Evolutionary conservation across 2,797 vertebrate genomes (phyloP).

Genomic region (Pseudochaenichthys georgianus): DNA sequence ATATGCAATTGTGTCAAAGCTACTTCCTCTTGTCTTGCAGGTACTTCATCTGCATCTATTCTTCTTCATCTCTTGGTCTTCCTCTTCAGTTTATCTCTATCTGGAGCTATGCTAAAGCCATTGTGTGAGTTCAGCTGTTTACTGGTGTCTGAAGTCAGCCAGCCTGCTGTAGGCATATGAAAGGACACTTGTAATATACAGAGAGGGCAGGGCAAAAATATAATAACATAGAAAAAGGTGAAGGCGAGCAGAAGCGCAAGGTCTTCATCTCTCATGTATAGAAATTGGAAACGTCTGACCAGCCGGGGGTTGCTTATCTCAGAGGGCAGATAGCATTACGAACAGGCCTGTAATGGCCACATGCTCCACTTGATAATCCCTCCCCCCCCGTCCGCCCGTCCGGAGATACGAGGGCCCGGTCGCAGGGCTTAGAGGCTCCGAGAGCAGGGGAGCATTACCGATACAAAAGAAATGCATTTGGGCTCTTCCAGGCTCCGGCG

Average conservation of each 20-base stretch:
- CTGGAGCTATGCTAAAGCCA: constrained; percentile 1
- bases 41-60: constrained; percentile 40
- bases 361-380: constrained; percentile 85
- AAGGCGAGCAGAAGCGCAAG: constrained; percentile 65
- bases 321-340: constrained; percentile 82
- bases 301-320: constrained; percentile 79
- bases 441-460: constrained; percentile 84
- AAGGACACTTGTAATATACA: constrained; percentile 75
- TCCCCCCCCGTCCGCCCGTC: constrained; percentile 57
- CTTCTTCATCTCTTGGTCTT: constrained; percentile 24
- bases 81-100: constrained; percentile 36
- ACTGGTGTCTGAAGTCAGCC: constrained; percentile 42
- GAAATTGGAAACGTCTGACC: constrained; percentile 85
- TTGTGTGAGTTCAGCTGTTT: constrained; percentile 47
- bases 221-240: constrained; percentile 73
- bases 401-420: constrained; percentile 69
- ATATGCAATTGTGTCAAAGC: constrained; percentile 31
- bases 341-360: constrained; percentile 85
- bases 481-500: constrained; percentile 71
- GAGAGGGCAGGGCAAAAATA: constrained; percentile 61
- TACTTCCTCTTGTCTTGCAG: constrained; percentile 30
- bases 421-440: constrained; percentile 78
- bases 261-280: constrained; percentile 88
- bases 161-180: constrained; percentile 44
- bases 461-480: constrained; percentile 85